Percentiles rank a stretch among this genome's conserved stretches.
These are phyloP conservation scores for Fukomys damarensis DNA, from an alignment of 2,113 vertebrate species.

Conservation along the genomic window DNA sequence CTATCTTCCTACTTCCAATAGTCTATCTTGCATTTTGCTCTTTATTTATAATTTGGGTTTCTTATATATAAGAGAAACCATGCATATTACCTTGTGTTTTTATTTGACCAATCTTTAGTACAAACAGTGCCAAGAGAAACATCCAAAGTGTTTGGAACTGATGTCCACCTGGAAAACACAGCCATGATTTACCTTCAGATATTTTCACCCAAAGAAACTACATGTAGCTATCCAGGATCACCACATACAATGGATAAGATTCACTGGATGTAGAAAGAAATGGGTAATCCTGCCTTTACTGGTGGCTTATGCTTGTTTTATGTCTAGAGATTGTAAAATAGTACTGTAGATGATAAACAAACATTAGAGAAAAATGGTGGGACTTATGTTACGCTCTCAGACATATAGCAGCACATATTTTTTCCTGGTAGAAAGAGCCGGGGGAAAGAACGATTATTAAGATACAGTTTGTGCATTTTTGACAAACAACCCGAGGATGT, in stretches of 20 bases:
- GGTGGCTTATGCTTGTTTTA: not conserved
- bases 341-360: too few species aligned
- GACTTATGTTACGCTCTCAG: not conserved
- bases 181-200: accelerated
- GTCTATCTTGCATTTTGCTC: not conserved
- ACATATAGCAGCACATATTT: not conserved
- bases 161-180: too few species aligned
- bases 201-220: not conserved
- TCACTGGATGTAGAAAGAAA: accelerated
- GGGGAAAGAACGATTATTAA: not conserved
- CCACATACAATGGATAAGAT: accelerated
- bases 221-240: accelerated
- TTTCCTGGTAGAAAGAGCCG: not conserved
- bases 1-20: not conserved
- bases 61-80: not conserved
- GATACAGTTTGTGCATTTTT: not conserved
- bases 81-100: not conserved
- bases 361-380: not conserved
- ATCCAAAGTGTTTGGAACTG: not conserved
- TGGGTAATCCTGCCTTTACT: accelerated
- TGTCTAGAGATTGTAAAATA: not conserved
- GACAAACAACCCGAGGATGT: not conserved
- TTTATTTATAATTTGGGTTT: not conserved
- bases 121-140: not conserved
- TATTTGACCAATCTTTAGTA: not conserved